Evolutionary conservation across 2,888 invertebrate species (phyloP).

Genomic region (Cotesia congregata): DNA sequence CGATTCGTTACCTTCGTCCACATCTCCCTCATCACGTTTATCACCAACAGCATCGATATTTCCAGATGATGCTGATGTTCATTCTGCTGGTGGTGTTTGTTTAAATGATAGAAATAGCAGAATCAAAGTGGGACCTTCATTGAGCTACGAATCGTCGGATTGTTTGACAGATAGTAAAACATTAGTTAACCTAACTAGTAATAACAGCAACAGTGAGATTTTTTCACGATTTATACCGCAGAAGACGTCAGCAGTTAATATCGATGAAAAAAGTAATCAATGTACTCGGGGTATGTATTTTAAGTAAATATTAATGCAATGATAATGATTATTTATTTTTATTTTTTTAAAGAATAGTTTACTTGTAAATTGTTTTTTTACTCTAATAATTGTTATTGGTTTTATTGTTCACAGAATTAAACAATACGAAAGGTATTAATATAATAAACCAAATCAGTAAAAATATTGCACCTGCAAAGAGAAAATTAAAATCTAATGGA

Average conservation of each 20-base stretch:
- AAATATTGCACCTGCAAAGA: slow-evolving; percentile 1
- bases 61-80: neutral
- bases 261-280: slow-evolving; percentile 24
- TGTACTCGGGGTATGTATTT: slow-evolving; percentile 35
- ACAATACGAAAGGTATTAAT: neutral
- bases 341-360: neutral
- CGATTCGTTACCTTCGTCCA: neutral
- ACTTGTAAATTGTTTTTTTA: neutral
- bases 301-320: neutral
- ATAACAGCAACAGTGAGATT: slow-evolving; percentile 30
- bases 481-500: neutral
- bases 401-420: slow-evolving; percentile 14
- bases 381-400: neutral
- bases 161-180: slow-evolving; percentile 11
- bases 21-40: neutral
- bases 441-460: neutral
- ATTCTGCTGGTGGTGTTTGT: neutral
- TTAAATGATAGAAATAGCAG: neutral
- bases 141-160: neutral
- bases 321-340: neutral
- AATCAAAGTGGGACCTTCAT: neutral
- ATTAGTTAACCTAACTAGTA: slow-evolving; percentile 38
- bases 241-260: neutral
- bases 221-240: slow-evolving; percentile 32
- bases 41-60: neutral